A percentile compares a stretch with the other conserved stretches of the same genome.
Evolutionary conservation across 2,113 vertebrate species (phyloP).

Genomic region (Tichodroma muraria): DNA sequence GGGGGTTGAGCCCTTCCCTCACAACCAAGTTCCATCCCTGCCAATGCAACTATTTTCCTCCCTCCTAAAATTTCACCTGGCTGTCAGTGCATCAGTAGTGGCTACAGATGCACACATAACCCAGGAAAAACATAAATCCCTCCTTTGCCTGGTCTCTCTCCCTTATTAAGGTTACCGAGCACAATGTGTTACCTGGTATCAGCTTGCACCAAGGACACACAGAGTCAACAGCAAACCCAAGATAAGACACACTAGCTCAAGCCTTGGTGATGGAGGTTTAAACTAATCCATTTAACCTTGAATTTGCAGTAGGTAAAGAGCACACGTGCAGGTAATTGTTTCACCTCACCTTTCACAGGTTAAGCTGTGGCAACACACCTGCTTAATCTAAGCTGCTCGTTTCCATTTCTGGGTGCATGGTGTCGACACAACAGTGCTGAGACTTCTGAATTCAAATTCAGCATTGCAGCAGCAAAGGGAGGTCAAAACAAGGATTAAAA

Average conservation of each 20-base stretch:
- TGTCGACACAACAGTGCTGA: neutral
- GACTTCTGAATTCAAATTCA: neutral
- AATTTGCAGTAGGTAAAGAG: neutral
- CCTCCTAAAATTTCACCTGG: neutral
- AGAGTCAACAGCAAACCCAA: neutral
- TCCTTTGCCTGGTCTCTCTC: neutral
- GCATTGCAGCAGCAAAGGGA: neutral
- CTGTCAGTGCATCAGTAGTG: neutral
- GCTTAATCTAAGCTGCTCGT: neutral
- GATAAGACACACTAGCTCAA: neutral
- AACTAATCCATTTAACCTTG: constrained; percentile 14
- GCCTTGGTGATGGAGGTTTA: neutral
- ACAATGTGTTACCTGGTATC: neutral
- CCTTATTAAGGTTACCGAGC: neutral
- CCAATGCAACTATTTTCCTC: neutral
- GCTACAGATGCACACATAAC: neutral
- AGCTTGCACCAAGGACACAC: neutral
- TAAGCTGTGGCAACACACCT: neutral
- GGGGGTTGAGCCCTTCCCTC: neutral
- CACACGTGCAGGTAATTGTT: neutral
- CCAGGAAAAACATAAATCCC: neutral
- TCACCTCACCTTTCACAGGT: neutral
- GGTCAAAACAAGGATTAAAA: neutral
- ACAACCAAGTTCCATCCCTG: neutral
- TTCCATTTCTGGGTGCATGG: neutral